Evolutionary conservation across 2,113 vertebrate genomes (phyloP).

Genomic region (Hippocampus barbouri): DNA sequence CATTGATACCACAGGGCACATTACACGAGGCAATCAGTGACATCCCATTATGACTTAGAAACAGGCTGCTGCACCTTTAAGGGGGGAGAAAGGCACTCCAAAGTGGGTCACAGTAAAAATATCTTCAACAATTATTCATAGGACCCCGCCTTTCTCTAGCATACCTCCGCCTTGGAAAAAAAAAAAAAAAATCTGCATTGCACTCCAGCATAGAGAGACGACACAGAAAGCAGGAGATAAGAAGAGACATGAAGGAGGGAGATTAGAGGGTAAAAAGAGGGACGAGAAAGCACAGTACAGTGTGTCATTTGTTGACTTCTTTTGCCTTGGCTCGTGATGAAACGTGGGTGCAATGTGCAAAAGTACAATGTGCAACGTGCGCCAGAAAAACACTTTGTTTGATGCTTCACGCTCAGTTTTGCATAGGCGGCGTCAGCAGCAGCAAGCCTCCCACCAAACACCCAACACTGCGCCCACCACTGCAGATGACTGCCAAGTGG

Average conservation of each 20-base stretch:
- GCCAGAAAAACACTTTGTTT: slow-evolving; percentile 38
- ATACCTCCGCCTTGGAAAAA: slow-evolving; percentile 56
- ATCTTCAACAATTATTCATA: slow-evolving; percentile 79
- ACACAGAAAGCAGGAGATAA: slow-evolving; percentile 40
- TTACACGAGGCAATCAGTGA: not conserved
- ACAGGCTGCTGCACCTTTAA: slow-evolving; percentile 68
- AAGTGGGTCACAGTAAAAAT: slow-evolving; percentile 82
- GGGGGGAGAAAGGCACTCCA: slow-evolving; percentile 63
- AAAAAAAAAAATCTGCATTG: slow-evolving; percentile 59
- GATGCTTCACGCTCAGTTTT: slow-evolving; percentile 28
- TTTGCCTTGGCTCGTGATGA: slow-evolving; percentile 58
- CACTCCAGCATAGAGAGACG: slow-evolving; percentile 61
- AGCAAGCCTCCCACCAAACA: slow-evolving; percentile 50
- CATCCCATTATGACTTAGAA: slow-evolving; percentile 22
- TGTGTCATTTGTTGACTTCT: slow-evolving; percentile 44
- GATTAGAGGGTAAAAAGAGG: slow-evolving; percentile 20
- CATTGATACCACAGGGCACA: not conserved
- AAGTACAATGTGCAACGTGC: slow-evolving; percentile 41
- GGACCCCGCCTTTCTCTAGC: slow-evolving; percentile 63
- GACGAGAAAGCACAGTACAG: slow-evolving; percentile 23
- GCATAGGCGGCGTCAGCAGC: slow-evolving; percentile 21
- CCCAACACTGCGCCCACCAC: slow-evolving; percentile 31
- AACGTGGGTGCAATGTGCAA: slow-evolving; percentile 53
- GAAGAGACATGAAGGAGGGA: not conserved
- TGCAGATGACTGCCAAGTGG: slow-evolving; percentile 24